These are phyloP conservation scores for Tupiocoris notatus DNA, from an alignment of 2,888 invertebrate species.

Conservation along the genomic window DNA sequence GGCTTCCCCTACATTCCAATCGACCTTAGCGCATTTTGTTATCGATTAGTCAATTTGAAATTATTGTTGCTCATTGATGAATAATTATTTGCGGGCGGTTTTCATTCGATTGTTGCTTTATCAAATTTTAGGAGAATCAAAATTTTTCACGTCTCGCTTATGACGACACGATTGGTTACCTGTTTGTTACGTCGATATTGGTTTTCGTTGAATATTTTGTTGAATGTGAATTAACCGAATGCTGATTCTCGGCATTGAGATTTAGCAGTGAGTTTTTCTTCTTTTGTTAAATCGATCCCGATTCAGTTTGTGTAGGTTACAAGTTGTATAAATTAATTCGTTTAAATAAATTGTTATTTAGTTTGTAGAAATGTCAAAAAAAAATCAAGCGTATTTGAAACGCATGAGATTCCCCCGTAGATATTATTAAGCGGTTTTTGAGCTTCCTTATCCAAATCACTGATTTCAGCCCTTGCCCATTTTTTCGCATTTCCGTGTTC, in stretches of 20 bases:
- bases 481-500: neutral
- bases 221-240: neutral
- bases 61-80: neutral
- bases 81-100: neutral
- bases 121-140: neutral
- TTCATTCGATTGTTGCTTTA: neutral
- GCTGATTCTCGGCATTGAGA: neutral
- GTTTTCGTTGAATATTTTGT: neutral
- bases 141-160: neutral
- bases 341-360: slow-evolving; percentile 22
- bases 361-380: neutral
- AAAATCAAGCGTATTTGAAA: too few relatives aligned
- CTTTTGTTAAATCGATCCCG: neutral
- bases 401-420: neutral
- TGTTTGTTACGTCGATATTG: neutral
- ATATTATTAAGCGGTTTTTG: neutral
- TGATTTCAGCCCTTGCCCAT: neutral
- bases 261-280: neutral
- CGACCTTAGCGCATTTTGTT: neutral
- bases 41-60: neutral
- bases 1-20: too few relatives aligned
- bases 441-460: neutral
- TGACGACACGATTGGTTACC: neutral
- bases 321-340: slow-evolving; percentile 2
- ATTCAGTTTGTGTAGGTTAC: slow-evolving; percentile 1